phyloP scores from a whole-genome alignment of 2,113 vertebrate species.

The Echinops telfairi region DNA sequence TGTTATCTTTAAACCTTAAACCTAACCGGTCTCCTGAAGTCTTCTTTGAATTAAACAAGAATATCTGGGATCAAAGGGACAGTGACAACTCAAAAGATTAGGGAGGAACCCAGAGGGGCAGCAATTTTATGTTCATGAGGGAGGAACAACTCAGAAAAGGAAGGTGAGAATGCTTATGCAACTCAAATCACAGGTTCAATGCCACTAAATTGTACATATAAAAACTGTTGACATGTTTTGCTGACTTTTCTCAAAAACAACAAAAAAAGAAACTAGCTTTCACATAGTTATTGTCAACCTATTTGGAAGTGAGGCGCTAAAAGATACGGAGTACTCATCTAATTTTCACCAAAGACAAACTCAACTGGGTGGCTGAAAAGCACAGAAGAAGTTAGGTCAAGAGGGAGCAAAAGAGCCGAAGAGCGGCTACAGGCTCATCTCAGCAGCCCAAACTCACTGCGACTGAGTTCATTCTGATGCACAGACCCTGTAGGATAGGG shows the following conservation, averaged over 20 bases:
- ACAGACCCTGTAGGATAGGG: too few relatives aligned
- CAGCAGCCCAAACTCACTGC: neutral
- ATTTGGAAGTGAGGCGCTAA: neutral
- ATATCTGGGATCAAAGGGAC: neutral
- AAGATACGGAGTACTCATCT: neutral
- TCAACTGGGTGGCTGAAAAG: neutral
- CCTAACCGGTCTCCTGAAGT: neutral
- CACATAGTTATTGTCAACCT: neutral
- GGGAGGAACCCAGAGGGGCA: neutral
- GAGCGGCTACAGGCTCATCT: neutral
- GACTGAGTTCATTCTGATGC: too few relatives aligned
- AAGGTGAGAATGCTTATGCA: neutral
- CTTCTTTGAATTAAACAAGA: neutral
- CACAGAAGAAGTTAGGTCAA: neutral
- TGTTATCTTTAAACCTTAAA: neutral
- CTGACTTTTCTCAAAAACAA: neutral
- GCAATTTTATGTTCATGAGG: neutral
- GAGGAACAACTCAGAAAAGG: neutral
- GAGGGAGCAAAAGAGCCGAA: constrained; percentile 5
- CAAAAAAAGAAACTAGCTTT: neutral
- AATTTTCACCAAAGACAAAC: neutral
- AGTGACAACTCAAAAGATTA: neutral
- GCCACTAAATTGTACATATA: neutral
- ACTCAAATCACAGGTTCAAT: neutral
- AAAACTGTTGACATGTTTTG: neutral